Base-by-base conservation (phyloP, 92 coral and sea anemone species). In the Scolanthus callimorphus region DNA sequence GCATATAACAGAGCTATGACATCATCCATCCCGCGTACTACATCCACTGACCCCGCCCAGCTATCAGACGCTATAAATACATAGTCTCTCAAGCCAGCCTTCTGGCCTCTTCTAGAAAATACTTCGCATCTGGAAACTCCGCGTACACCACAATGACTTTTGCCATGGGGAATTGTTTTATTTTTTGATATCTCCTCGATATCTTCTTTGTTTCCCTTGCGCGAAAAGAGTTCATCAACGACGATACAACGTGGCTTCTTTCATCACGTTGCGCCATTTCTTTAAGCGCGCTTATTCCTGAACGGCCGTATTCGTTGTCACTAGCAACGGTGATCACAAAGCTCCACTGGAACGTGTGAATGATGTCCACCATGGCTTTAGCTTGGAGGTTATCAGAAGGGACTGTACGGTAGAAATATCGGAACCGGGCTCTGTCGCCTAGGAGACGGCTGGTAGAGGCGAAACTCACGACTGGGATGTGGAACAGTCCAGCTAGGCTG, bases 361-460 rank as follows among this genome's bases (percentile, higher is more conserved):
- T 55, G 22, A 81, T 63, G 15, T 69, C 84, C 0, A 72, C 74
- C 30, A 81, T 63, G 20, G 88, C 88, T 8, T 39, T 81, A 20
- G 88, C 88, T 62, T 81, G 88, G 13, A 81, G 51, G 41, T 27
- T 52, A 51, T 86, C 95, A 3, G 95, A 71, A 0, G 95, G 77
- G 17, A 86, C 79, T 19, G 95, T 86, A 17, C 95, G 85, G 43
- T 49, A 79, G 57, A 86, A 82, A 65, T 71, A 83, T 27, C 67
- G 70, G 57, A 86, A 83, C 20, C 89, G 75, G 54, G 69, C 67
- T 10, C 84, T 67, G 84, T 81, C 88, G 30, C 89, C 81, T 4
- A 86, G 74, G 15, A 84, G 84, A 30, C 82, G 84, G 55, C 95
- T 86, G 9, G 95, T 82, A 3, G 95, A 86, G 27, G 90, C 70